Evolutionary conservation across 2,888 invertebrate species (phyloP).

Genomic region (Parnassius mnemosyne): DNA sequence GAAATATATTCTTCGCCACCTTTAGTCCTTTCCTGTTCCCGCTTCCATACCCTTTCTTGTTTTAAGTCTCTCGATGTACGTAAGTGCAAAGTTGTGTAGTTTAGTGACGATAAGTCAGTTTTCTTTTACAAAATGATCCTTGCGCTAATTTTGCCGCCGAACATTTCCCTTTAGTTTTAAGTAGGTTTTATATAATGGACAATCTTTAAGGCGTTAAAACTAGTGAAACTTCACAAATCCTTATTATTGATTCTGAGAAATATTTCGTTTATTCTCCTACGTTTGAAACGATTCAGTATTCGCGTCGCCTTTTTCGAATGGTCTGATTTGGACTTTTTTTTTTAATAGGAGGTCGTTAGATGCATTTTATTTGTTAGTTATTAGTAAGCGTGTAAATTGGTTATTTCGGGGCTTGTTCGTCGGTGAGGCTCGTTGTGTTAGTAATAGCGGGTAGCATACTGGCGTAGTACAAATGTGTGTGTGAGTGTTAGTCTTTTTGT

Average conservation of each 20-base stretch:
- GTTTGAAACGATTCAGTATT: slow-evolving; percentile 53
- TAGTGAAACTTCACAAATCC: slow-evolving; percentile 43
- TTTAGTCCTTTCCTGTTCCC: slow-evolving; percentile 32
- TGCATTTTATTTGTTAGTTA: slow-evolving; percentile 62
- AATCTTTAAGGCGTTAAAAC: slow-evolving; percentile 35
- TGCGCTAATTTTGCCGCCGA: slow-evolving; percentile 43
- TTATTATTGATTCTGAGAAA: slow-evolving; percentile 46
- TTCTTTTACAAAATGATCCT: slow-evolving; percentile 41
- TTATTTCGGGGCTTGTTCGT: slow-evolving; percentile 52
- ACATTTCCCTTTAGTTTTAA: slow-evolving; percentile 59
- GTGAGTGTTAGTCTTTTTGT: slow-evolving; percentile 47
- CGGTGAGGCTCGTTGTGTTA: slow-evolving; percentile 46
- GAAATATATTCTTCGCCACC: slow-evolving; percentile 21
- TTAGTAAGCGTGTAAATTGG: slow-evolving; percentile 44
- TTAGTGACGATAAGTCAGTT: slow-evolving; percentile 51
- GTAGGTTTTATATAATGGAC: slow-evolving; percentile 55
- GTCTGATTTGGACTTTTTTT: slow-evolving; percentile 43
- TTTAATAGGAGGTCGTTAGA: slow-evolving; percentile 46
- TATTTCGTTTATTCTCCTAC: slow-evolving; percentile 33
- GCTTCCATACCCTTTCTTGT: slow-evolving; percentile 31
- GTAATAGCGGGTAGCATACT: slow-evolving; percentile 68
- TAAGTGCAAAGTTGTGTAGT: slow-evolving; percentile 30
- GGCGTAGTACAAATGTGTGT: slow-evolving; percentile 76
- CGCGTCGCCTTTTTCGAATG: slow-evolving; percentile 39
- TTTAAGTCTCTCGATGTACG: slow-evolving; percentile 27